Evolutionary conservation across 2,797 vertebrate species (phyloP).

Genomic region (Nyctalus aviator): DNA sequence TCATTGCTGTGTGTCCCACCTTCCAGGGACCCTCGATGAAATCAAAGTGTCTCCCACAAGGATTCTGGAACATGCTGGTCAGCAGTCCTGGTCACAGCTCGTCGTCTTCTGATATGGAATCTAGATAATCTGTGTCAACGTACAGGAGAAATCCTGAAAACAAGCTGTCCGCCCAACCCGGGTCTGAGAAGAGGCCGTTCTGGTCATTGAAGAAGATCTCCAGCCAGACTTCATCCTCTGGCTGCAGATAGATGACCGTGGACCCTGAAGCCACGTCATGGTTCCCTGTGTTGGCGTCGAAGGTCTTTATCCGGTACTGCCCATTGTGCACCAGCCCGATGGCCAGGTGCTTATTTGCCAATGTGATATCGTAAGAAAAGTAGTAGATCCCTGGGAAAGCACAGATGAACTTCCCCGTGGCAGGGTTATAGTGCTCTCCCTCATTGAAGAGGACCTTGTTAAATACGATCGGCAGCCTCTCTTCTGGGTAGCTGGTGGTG

Average conservation of each 20-base stretch:
- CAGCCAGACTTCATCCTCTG: slow-evolving; percentile 98
- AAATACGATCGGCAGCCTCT: slow-evolving; percentile 95
- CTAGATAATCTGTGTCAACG: slow-evolving; percentile 96
- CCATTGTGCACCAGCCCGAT: slow-evolving; percentile 97
- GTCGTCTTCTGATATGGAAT: slow-evolving; percentile 93
- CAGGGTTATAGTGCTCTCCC: slow-evolving; percentile 95
- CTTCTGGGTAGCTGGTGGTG: slow-evolving; percentile 97
- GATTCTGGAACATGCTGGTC: neutral
- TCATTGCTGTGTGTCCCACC: neutral
- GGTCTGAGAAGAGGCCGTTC: slow-evolving; percentile 97
- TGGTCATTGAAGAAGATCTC: slow-evolving; percentile 98
- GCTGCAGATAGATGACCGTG: slow-evolving; percentile 94
- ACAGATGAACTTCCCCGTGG: slow-evolving; percentile 96
- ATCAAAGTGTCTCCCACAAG: neutral
- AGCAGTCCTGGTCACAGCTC: slow-evolving; percentile 82
- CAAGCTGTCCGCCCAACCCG: slow-evolving; percentile 96
- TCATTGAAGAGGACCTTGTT: slow-evolving; percentile 98
- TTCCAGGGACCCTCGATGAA: neutral
- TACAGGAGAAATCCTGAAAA: slow-evolving; percentile 99
- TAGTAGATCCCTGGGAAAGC: slow-evolving; percentile 97
- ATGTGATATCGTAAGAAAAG: slow-evolving; percentile 98
- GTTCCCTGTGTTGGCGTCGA: slow-evolving; percentile 98
- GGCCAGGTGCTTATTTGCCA: slow-evolving; percentile 98
- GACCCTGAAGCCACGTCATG: slow-evolving; percentile 98
- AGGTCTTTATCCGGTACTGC: slow-evolving; percentile 96